A percentile compares a stretch with the other conserved stretches of the same genome.
phyloP scores from a whole-genome alignment of 2,113 vertebrate genomes.

The Gobiocypris rarus region DNA sequence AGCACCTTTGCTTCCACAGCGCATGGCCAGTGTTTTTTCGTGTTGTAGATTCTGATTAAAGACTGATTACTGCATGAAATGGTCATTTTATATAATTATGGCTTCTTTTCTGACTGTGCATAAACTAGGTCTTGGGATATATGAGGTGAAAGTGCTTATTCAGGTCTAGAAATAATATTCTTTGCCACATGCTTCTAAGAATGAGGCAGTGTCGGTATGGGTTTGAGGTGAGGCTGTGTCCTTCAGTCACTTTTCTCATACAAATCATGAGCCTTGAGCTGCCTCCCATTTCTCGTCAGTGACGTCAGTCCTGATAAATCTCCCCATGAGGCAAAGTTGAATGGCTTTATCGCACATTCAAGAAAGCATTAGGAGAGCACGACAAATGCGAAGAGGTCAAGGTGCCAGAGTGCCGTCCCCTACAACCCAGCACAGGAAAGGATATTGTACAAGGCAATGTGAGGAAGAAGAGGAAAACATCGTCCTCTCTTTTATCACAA shows the following conservation, averaged over 20 bases:
- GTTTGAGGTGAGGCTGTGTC: slow-evolving; percentile 35
- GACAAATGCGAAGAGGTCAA: slow-evolving; percentile 5
- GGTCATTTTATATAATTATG: not conserved
- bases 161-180: not conserved
- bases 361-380: not conserved
- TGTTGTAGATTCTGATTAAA: not conserved
- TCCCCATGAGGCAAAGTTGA: slow-evolving; percentile 40
- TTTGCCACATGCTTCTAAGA: not conserved
- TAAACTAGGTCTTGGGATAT: not conserved
- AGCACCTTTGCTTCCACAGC: slow-evolving; percentile 29
- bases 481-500: not conserved
- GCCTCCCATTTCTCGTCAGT: slow-evolving; percentile 42
- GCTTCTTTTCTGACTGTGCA: not conserved
- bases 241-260: slow-evolving; percentile 47
- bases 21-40: slow-evolving; percentile 4
- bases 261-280: slow-evolving; percentile 30
- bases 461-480: not conserved
- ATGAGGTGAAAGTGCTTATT: not conserved
- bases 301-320: slow-evolving; percentile 60
- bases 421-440: not conserved
- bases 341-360: slow-evolving; percentile 31
- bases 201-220: not conserved
- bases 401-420: not conserved
- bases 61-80: not conserved
- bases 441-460: not conserved